Evolutionary conservation across 2,888 invertebrate genomes (phyloP).

Genomic region (Horisme vitalbata): DNA sequence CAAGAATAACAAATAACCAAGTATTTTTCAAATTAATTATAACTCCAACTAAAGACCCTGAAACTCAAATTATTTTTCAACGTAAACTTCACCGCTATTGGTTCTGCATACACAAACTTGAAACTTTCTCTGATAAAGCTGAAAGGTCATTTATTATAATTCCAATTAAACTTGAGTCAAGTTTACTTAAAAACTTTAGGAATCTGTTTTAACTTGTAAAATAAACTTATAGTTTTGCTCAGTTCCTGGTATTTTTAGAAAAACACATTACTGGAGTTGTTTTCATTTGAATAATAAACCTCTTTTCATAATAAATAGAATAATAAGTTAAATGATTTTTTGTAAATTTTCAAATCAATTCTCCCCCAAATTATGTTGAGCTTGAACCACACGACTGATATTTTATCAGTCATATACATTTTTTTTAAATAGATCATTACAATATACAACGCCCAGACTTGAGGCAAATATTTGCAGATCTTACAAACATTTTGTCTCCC

Average conservation of each 20-base stretch:
- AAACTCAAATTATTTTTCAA: constrained; percentile 16
- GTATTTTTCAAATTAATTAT: constrained; percentile 7
- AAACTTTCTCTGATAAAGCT: constrained; percentile 8
- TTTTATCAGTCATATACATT: too few relatives aligned
- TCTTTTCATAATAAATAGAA: too few relatives aligned
- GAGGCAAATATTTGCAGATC: too few relatives aligned
- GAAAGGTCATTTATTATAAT: constrained; percentile 17
- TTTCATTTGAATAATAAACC: too few relatives aligned
- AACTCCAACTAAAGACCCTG: constrained; percentile 7
- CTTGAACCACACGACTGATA: too few relatives aligned
- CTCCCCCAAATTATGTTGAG: too few relatives aligned
- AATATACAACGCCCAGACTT: too few relatives aligned
- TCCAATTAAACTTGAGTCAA: constrained; percentile 12
- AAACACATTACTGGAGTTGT: background rate
- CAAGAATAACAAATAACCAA: background rate
- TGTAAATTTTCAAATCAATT: too few relatives aligned
- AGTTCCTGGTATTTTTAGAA: background rate
- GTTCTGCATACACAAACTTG: constrained; percentile 10
- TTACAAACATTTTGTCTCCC: too few relatives aligned
- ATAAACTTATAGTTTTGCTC: background rate
- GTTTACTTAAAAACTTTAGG: constrained; percentile 21
- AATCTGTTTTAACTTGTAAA: background rate
- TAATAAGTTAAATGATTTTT: too few relatives aligned
- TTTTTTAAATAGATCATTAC: too few relatives aligned
- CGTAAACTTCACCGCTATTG: constrained; percentile 9